These are phyloP conservation scores for Rhea pennata DNA, from an alignment of 2,113 vertebrate species.

Conservation along the genomic window DNA sequence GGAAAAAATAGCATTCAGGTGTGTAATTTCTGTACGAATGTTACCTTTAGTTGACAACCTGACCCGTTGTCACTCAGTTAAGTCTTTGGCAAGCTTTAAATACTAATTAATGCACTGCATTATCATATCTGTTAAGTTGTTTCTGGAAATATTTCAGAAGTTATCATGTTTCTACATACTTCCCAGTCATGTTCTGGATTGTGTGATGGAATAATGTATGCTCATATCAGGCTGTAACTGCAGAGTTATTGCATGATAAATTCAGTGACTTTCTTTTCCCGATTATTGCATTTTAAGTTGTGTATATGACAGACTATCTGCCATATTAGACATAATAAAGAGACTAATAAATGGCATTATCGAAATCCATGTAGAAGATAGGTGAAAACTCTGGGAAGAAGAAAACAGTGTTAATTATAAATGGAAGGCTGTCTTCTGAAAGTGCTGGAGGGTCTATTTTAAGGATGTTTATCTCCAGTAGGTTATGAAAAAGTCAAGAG, in stretches of 20 bases:
- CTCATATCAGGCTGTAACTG: neutral
- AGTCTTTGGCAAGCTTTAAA: neutral
- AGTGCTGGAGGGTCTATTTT: conserved; percentile 31
- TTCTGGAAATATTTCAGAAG: neutral
- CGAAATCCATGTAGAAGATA: neutral
- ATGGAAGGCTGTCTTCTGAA: conserved; percentile 17
- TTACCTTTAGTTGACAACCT: neutral
- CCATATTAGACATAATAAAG: conserved; percentile 14
- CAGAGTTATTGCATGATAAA: conserved; percentile 3
- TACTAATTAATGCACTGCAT: neutral
- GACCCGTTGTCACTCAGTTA: neutral
- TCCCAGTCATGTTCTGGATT: neutral
- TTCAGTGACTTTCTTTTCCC: neutral
- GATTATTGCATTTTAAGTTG: neutral
- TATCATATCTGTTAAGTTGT: neutral
- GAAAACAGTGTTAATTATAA: conserved; percentile 17
- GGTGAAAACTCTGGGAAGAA: neutral
- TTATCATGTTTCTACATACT: neutral
- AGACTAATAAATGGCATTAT: conserved; percentile 5
- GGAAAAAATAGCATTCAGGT: neutral
- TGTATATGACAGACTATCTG: conserved; percentile 31
- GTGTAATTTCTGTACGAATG: neutral
- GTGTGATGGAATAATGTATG: neutral
- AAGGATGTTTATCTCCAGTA: conserved; percentile 34
- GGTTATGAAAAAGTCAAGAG: conserved; percentile 35